Conservation (phyloP, 2,113 vertebrate genomes). For the Cynocephalus volans region DNA sequence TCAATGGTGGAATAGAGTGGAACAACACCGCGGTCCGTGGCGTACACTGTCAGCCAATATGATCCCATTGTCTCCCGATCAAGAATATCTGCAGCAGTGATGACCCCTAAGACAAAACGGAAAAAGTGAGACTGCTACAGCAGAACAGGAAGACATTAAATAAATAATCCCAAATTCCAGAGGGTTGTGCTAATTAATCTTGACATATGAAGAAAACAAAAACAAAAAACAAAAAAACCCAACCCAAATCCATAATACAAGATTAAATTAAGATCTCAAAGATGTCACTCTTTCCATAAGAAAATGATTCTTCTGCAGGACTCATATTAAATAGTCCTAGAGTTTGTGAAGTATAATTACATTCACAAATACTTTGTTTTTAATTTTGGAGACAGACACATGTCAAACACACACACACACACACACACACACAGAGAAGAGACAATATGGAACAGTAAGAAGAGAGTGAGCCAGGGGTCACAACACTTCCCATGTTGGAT, state of each 20-base stretch:
- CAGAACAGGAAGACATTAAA: not conserved
- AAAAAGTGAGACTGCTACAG: slow-evolving; percentile 51
- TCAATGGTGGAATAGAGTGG: slow-evolving; percentile 95
- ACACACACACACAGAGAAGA: not conserved
- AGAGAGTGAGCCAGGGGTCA: not conserved
- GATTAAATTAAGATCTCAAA: slow-evolving; percentile 20
- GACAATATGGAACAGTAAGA: not conserved
- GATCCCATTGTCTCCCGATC: slow-evolving; percentile 96
- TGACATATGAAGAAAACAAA: not conserved
- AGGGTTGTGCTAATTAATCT: not conserved
- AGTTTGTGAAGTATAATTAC: not conserved
- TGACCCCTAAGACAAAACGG: slow-evolving; percentile 90
- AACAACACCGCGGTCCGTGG: slow-evolving; percentile 96
- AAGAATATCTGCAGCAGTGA: slow-evolving; percentile 96
- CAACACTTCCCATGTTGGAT: not conserved
- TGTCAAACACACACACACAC: not conserved
- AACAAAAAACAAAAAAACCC: too few species aligned
- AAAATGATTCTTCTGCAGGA: not conserved
- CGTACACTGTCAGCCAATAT: slow-evolving; percentile 98
- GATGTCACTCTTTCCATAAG: slow-evolving; percentile 26
- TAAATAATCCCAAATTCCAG: not conserved
- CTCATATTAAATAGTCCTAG: not conserved
- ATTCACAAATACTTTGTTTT: slow-evolving; percentile 38
- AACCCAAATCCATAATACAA: not conserved
- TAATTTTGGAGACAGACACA: not conserved